A percentile compares a stretch with the other conserved stretches of the same genome.
These are phyloP conservation scores for Drosophila asahinai DNA, from an alignment of 1,140 invertebrate species.

Conservation along the genomic window DNA sequence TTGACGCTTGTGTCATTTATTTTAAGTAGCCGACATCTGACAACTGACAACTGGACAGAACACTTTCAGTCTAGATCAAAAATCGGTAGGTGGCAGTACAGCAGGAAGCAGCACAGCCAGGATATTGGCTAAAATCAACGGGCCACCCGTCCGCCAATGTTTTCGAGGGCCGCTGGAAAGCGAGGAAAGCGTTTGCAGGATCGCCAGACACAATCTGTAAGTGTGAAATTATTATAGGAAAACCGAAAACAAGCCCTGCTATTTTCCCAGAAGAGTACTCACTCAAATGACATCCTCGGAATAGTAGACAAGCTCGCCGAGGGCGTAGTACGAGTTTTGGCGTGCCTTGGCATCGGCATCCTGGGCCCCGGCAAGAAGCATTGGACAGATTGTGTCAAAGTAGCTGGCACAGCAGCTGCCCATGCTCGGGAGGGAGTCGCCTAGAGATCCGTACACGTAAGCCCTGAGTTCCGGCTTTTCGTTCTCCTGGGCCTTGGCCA, in stretches of 20 bases:
- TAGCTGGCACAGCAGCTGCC: slow-evolving; percentile 87
- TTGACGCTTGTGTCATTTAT: too few species aligned
- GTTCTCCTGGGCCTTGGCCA: slow-evolving; percentile 79
- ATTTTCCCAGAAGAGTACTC: slow-evolving; percentile 23
- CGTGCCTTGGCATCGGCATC: slow-evolving; percentile 89
- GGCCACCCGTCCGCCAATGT: slow-evolving; percentile 85
- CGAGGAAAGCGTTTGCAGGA: slow-evolving; percentile 89
- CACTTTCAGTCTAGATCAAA: too few species aligned
- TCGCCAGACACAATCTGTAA: slow-evolving; percentile 82
- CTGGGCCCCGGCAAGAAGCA: slow-evolving; percentile 87
- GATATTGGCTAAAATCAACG: slow-evolving; percentile 89
- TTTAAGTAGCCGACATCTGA: too few species aligned
- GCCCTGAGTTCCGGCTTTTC: slow-evolving; percentile 87
- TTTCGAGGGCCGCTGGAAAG: slow-evolving; percentile 89
- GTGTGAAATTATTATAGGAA: background rate
- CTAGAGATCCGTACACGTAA: slow-evolving; percentile 90
- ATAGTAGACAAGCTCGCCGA: slow-evolving; percentile 90
- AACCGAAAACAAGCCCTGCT: too few species aligned
- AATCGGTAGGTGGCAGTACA: slow-evolving; percentile 89
- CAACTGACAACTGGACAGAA: too few species aligned
- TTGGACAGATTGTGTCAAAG: slow-evolving; percentile 87
- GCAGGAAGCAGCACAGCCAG: slow-evolving; percentile 88
- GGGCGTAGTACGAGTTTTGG: slow-evolving; percentile 91
- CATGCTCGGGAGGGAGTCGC: slow-evolving; percentile 89
- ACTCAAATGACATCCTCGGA: slow-evolving; percentile 81